Conservation (phyloP, 2,797 vertebrate genomes). For the Gorsachius magnificus region DNA sequence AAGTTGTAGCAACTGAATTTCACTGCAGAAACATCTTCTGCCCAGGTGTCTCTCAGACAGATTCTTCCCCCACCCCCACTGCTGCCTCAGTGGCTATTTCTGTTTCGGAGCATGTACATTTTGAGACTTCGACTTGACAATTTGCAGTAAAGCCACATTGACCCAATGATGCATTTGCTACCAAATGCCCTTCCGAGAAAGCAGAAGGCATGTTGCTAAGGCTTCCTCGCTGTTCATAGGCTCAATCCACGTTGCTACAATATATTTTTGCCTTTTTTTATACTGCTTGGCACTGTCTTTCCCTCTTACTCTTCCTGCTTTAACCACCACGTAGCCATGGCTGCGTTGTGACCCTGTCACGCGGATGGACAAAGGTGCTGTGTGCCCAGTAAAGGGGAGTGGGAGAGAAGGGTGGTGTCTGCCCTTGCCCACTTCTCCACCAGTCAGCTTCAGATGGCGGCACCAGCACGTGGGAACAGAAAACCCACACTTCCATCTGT, state of each 20-base stretch:
- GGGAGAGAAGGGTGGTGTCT: background rate
- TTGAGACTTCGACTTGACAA: accelerated
- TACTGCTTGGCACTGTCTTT: background rate
- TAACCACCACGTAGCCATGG: accelerated
- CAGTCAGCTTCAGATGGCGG: background rate
- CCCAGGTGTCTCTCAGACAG: background rate
- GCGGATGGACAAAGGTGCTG: accelerated
- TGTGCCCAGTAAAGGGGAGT: background rate
- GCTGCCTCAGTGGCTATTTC: background rate
- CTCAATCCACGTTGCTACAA: accelerated
- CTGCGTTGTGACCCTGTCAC: accelerated
- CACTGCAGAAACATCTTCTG: background rate
- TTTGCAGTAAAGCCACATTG: accelerated
- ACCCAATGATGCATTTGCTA: accelerated
- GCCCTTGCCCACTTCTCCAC: background rate
- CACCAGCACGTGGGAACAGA: background rate
- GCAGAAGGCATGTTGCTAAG: background rate
- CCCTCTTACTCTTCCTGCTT: background rate
- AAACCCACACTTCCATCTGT: background rate
- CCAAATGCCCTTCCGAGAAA: background rate
- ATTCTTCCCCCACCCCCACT: background rate
- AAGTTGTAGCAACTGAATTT: background rate
- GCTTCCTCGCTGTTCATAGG: background rate
- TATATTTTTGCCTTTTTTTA: background rate
- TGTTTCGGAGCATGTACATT: accelerated